Base-by-base conservation (phyloP, 2,888 invertebrate genomes). In the Ctena decussata region DNA sequence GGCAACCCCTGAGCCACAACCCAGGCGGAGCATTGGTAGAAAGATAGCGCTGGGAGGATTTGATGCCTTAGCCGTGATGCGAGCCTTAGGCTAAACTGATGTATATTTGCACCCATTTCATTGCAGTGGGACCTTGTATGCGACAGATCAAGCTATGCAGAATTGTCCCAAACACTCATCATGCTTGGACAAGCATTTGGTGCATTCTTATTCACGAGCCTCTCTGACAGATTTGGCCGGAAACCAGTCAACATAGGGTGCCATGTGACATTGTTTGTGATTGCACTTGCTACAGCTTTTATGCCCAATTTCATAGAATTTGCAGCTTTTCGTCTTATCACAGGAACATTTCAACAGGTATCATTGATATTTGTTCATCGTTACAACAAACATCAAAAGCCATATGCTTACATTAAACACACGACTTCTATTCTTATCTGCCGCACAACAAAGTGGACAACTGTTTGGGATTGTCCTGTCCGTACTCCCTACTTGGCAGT, bases 101-200 rank as follows among this genome's bases (percentile, higher is more conserved):
- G n/a, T 46, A 8, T 2, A 46, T 18, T 46, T 46, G 12, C 21
- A 18, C 21, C 12, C 12, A 12, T 46, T 15, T 46, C 3, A 21
- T 88, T 84, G 30, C 85, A 93, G 93, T 92, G 92, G 92, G 86
- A 92, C 69, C 83, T 95, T 49, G 94, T 95, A 0, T 95, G 95
- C 80, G 89, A 88, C 12, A 81, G 85, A 27, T 87, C 89, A 65
- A 89, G 91, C 49, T 85, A 92, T 53, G 86, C 91, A 11, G 92
- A 94, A 71, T 76, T 93, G 21, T 90, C 93, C 0, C 94, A 94
- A 87, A 92, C 94, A 0, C 79, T 94, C n/a, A 89, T 94, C 71
- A 90, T 90, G 79, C 69, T 91, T 3, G 95, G 95, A 0, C 93
- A 94, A 79, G 92, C 90, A 21, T 46, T 92, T 0, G 94, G 94